Base-by-base conservation (phyloP, 2,797 vertebrate genomes). In the Meriones psammophilus region DNA sequence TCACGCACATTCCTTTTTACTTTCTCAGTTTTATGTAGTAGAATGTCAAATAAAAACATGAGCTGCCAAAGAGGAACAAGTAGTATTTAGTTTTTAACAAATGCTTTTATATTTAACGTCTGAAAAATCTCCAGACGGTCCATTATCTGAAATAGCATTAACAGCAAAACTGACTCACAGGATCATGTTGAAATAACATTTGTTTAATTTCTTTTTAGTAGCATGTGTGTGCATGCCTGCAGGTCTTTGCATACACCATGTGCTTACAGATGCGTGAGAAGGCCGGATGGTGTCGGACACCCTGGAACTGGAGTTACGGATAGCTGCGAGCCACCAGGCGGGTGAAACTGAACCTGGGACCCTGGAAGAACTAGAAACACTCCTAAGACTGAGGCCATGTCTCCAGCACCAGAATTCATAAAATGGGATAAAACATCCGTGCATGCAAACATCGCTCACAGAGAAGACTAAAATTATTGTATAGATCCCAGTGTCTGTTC, bases 21-120 rank as follows among this genome's bases (percentile, higher is more conserved):
- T 85, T 93, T 84, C 73, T 92, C 81, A 54, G 9, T 64, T 30
- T 60, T 71, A 15, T 81, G 39, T 8, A 92, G 8, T 56, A 28
- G 22, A 92, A 83, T 17, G 42, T 86, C 91, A 95, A 94, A 89
- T 39, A 89, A 91, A 94, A 93, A 76, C 13, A 7, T 46, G 33
- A 91, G 14, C 12, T 92, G 30, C 91, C 76, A 56, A 78, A 62
- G 28, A 74, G 56, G 13, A 84, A 54, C 54, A 92, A 96, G 24
- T 89, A 28, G 26, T 66, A 78, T 86, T 94, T 79, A 58, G 13
- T 62, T 97, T 80, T 76, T 50, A 64, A 50, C 33, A 93, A 91
- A 94, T 76, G 39, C 1, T 77, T 91, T 92, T 78, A 89, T 33
- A 87, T 71, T 91, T 83, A 89, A 83, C 36, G 3, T 90, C 88